Evolutionary conservation across 92 coral and sea anemone species (phyloP).

Genomic region (Palythoa caribaeorum): DNA sequence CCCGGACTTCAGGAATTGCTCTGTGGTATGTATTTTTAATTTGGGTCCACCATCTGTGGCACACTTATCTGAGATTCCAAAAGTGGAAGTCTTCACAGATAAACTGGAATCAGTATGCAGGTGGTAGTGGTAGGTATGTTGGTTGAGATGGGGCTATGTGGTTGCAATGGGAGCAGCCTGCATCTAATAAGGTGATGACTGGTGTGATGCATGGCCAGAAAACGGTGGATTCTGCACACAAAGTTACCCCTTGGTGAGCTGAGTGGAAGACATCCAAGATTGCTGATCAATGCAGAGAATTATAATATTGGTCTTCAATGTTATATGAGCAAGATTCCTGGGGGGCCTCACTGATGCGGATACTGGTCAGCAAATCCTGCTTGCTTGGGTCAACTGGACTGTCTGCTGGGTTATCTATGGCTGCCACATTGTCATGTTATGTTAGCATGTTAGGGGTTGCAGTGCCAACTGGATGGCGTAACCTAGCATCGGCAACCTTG

Average conservation of each 20-base stretch:
- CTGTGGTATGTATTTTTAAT: slow-evolving; percentile 38
- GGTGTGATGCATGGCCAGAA: slow-evolving; percentile 68
- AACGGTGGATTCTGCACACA: slow-evolving; percentile 55
- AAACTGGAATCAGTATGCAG: background rate
- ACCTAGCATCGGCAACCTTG: too few relatives aligned
- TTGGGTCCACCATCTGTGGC: slow-evolving; percentile 47
- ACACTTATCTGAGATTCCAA: slow-evolving; percentile 45
- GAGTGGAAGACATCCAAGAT: slow-evolving; percentile 52
- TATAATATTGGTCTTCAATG: too few relatives aligned
- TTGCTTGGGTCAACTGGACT: too few relatives aligned
- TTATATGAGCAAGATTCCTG: too few relatives aligned
- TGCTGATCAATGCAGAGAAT: background rate
- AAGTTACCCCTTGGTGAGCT: slow-evolving; percentile 72
- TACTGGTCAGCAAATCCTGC: too few relatives aligned
- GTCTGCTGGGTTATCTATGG: too few relatives aligned
- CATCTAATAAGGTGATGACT: slow-evolving; percentile 51
- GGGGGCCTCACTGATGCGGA: background rate
- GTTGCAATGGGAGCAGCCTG: slow-evolving; percentile 66
- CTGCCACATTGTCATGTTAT: too few relatives aligned
- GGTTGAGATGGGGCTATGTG: slow-evolving; percentile 76
- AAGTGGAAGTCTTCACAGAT: slow-evolving; percentile 10
- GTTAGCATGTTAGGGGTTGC: too few relatives aligned
- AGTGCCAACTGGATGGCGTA: too few relatives aligned
- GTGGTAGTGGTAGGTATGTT: too few relatives aligned
- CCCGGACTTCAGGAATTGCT: slow-evolving; percentile 68